These are phyloP conservation scores for Nymphalis c-album DNA, from an alignment of 2,888 invertebrate species.

Conservation along the genomic window DNA sequence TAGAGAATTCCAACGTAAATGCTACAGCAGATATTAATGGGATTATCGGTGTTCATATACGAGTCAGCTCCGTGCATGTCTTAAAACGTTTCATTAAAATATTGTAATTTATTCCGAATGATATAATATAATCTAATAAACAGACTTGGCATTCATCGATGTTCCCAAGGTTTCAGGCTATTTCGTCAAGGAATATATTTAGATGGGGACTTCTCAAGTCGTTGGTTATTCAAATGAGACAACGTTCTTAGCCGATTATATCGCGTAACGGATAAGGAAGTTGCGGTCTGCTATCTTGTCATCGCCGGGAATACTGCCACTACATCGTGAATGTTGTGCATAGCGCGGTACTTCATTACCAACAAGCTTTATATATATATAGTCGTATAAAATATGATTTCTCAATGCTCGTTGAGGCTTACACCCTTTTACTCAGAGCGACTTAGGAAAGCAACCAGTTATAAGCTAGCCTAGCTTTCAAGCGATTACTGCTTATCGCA, in stretches of 20 bases:
- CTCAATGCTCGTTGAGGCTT: constrained; percentile 32
- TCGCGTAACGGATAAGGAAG: constrained; percentile 75
- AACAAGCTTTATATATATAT: constrained; percentile 23
- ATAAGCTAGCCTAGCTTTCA: constrained; percentile 30
- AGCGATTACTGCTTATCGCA: constrained; percentile 37
- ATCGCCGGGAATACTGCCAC: constrained; percentile 55
- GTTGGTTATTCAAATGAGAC: constrained; percentile 72
- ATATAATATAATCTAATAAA: constrained; percentile 42
- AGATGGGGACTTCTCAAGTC: constrained; percentile 55
- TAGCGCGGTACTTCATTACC: constrained; percentile 33
- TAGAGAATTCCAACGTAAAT: constrained; percentile 78
- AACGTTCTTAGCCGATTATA: constrained; percentile 64
- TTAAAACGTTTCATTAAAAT: constrained; percentile 9
- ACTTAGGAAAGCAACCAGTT: constrained; percentile 37
- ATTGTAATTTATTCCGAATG: constrained; percentile 33
- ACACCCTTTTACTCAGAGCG: constrained; percentile 30
- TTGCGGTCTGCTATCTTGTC: constrained; percentile 63
- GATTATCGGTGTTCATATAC: constrained; percentile 58
- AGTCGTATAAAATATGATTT: constrained; percentile 35
- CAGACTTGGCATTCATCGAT: constrained; percentile 39
- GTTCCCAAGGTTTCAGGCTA: constrained; percentile 58
- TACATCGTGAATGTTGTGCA: constrained; percentile 38
- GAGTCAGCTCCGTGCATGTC: constrained; percentile 15
- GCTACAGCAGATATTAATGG: constrained; percentile 75
- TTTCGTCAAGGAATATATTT: constrained; percentile 57